Percentiles rank a stretch among this genome's conserved stretches.
Conservation (phyloP, 2,113 vertebrate species). For the Tupaia tana region DNA sequence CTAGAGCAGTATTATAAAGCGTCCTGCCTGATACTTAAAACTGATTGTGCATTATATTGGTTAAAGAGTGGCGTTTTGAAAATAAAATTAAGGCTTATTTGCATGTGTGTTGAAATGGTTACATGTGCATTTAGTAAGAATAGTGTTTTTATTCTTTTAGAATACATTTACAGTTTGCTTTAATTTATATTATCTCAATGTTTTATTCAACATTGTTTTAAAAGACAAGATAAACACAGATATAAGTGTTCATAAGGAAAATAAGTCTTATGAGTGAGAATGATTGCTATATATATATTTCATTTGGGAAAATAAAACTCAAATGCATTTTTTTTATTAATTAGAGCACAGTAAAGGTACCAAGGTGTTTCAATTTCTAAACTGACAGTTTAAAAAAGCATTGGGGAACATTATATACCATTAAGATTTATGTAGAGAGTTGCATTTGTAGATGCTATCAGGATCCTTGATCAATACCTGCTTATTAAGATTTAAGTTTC, state of each 20-base stretch:
- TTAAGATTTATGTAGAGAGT: background rate
- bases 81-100: slow-evolving; percentile 71
- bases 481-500: slow-evolving; percentile 59
- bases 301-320: slow-evolving; percentile 62
- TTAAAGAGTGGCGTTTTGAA: slow-evolving; percentile 76
- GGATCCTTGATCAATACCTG: slow-evolving; percentile 11
- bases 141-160: slow-evolving; percentile 61
- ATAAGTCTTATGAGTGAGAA: slow-evolving; percentile 64
- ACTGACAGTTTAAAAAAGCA: slow-evolving; percentile 43
- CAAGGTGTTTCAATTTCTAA: slow-evolving; percentile 52
- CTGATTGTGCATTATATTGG: slow-evolving; percentile 78
- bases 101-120: slow-evolving; percentile 74
- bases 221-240: slow-evolving; percentile 69
- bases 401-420: background rate
- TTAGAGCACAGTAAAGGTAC: slow-evolving; percentile 54
- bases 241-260: slow-evolving; percentile 75
- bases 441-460: background rate
- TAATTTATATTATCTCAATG: slow-evolving; percentile 79
- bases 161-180: slow-evolving; percentile 83
- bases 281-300: slow-evolving; percentile 56
- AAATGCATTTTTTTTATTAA: slow-evolving; percentile 65
- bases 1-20: slow-evolving; percentile 69
- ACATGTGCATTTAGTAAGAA: slow-evolving; percentile 77
- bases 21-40: slow-evolving; percentile 69
- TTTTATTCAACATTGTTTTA: slow-evolving; percentile 77